Evolutionary conservation across 2,888 invertebrate species (phyloP), one percentile per base, ranked within the genome.

Genomic region (Cataglyphis livida): DNA sequence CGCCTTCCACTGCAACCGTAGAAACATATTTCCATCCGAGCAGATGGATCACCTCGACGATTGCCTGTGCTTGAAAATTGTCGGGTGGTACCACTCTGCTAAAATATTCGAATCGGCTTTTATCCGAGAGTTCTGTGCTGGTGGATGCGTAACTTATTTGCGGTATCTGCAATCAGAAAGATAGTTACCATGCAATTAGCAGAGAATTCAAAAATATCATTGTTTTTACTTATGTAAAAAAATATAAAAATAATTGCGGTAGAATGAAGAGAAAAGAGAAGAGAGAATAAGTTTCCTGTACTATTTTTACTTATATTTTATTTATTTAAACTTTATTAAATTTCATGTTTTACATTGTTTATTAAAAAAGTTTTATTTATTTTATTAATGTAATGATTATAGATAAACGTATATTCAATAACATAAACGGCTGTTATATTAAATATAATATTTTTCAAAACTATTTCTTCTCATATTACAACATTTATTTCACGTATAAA

Each of bases 1-100:
- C 97, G 18, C 97, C 97, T 90, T 97, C 97, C 57, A 97, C 97
- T 32, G 97, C 97, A 9, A 97, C 96, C 0, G 97, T 97, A 25
- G 97, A 97, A 4, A 97, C 97, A 92, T 97, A 97, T 89, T 95
- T 96, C 97, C 97, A 97, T 57, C 96, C 96, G n/a, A 97, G 95
- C 83, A 95, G 95, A 82, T 95, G 95, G 65, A 97, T 95, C 90
- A 97, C 96, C 93, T 96, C 96, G 35, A 96, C 96, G 95, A 97
- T 96, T 0, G 97, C 93, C 96, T 96, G 96, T 0, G 97, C 97
- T 92, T 97, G 97, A 89, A 96, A 96, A 92, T 96, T 96, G 93
- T 97, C 97, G 12, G 97, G 97, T 9, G 97, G 97, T 12, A 97
- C 97, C 15, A 97, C 97, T 35, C 97, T 95, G 79, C 96, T 96